Evolutionary conservation across 1,140 invertebrate genomes (phyloP).

Genomic region (Agraylea sexmaculata): DNA sequence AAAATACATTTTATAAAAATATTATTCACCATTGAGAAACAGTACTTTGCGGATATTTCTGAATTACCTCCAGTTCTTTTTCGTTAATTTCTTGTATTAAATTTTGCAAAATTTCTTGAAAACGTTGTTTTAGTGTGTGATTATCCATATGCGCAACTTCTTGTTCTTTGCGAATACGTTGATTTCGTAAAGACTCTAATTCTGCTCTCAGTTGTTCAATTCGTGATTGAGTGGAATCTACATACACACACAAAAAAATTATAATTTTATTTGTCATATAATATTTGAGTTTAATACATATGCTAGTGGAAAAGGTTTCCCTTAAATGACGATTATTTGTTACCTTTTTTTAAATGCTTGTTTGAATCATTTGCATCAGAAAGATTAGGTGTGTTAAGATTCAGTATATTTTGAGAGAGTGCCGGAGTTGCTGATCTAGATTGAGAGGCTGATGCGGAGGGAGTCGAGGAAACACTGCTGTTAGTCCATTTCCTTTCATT

Average conservation of each 20-base stretch:
- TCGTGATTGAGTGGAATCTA: conserved; percentile 40
- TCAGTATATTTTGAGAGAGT: no score
- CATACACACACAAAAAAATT: conserved; percentile 12
- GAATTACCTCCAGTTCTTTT: conserved; percentile 66
- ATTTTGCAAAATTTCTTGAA: conserved; percentile 68
- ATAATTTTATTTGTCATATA: background rate
- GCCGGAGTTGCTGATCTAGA: background rate
- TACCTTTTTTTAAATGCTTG: conserved; percentile 22
- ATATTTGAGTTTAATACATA: conserved; percentile 24
- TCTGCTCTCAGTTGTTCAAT: conserved; percentile 52
- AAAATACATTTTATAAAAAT: background rate
- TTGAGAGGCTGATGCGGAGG: conserved; percentile 2
- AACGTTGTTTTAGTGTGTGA: conserved; percentile 63
- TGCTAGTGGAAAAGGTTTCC: conserved; percentile 23
- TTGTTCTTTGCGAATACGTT: conserved; percentile 62
- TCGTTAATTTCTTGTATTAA: conserved; percentile 65
- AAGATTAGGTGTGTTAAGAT: no score
- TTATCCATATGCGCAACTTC: conserved; percentile 83
- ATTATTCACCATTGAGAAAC: background rate
- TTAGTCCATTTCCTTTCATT: conserved; percentile 2
- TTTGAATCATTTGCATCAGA: background rate
- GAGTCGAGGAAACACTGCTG: conserved; percentile 5
- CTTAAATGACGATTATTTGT: conserved; percentile 17
- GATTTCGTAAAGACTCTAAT: conserved; percentile 56
- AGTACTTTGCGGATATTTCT: background rate